Evolutionary conservation across 2,888 invertebrate genomes (phyloP).

Genomic region (Drosophila conformis): DNA sequence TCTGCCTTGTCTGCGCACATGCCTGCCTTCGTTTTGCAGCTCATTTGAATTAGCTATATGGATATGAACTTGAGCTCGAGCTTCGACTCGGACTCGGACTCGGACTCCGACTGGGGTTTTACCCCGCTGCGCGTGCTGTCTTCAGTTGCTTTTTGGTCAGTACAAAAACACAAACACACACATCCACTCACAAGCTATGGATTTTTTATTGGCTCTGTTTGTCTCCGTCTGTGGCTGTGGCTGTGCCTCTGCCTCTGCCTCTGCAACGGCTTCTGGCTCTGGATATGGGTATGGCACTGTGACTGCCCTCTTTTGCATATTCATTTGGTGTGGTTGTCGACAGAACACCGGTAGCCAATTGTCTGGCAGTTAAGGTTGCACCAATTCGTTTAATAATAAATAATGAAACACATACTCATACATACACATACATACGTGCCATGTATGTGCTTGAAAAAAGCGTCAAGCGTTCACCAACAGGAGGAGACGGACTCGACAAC

Average conservation of each 20-base stretch:
- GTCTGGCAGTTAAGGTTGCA: conserved; percentile 82
- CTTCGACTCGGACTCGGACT: conserved; percentile 21
- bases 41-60: conserved; percentile 79
- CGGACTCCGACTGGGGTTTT: conserved; percentile 9
- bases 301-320: conserved; percentile 69
- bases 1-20: conserved; percentile 12
- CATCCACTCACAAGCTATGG: not conserved
- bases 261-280: conserved; percentile 25
- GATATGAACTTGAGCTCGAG: conserved; percentile 18
- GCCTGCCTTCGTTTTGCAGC: conserved; percentile 54
- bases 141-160: conserved; percentile 42
- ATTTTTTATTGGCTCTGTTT: conserved; percentile 2
- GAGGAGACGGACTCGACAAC: not conserved
- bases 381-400: conserved; percentile 82
- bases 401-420: conserved; percentile 56
- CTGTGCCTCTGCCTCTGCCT: conserved; percentile 23
- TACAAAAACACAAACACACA: conserved; percentile 32
- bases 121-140: conserved; percentile 44
- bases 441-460: not conserved
- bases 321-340: conserved; percentile 60
- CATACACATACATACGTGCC: not conserved
- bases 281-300: conserved; percentile 15
- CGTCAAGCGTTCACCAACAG: conserved; percentile 4
- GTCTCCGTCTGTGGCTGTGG: conserved; percentile 47
- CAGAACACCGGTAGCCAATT: conserved; percentile 82